Base-by-base conservation (phyloP, 1,140 invertebrate species). In the Camponotus pennsylvanicus region DNA sequence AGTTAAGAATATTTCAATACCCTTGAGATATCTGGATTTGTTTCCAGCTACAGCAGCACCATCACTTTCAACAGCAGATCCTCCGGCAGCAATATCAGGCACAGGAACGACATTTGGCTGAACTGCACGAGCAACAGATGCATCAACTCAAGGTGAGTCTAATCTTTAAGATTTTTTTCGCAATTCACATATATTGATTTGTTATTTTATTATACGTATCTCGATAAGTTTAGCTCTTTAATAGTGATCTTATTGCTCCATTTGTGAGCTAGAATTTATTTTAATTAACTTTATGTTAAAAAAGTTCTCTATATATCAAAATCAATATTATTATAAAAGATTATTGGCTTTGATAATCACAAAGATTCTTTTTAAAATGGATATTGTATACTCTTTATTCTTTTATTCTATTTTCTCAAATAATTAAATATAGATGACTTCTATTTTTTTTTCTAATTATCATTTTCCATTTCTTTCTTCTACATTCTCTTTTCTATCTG, bases 1-100 rank as follows among this genome's bases (percentile, higher is more conserved):
- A 49, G 13, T 27, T 61, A 37, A 83, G 2, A 2, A 49, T n/a
- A 45, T 94, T 92, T 4, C 69, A 83, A 94, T 92, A 93, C 90
- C 93, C 92, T 95, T 94, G 92, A 94, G 93, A 91, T 94, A 87
- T 94, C 94, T 94, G 93, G 94, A 89, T 95, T 93, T 95, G 91
- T 75, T 97, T 97, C 89, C 96, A 98, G 96, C 95, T 98, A 93
- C 98, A 98, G 96, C 98, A 98, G 95, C 97, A 98, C 89, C 98
- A 98, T 94, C 97, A 98, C 92, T 95, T 98, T 91, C 98, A 99
- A 93, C 98, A 98, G 91, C 98, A 98, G 94, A 97, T 98, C 87
- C 96, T 99, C 70, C 95, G 98, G 70, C 97, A 98, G 92, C 97
- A 98, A 92, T 99, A 98, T 95, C 97, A 98, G 91, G 97, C 97